phyloP scores from a whole-genome alignment of 2,113 vertebrate genomes.

The Silurus glanis region DNA sequence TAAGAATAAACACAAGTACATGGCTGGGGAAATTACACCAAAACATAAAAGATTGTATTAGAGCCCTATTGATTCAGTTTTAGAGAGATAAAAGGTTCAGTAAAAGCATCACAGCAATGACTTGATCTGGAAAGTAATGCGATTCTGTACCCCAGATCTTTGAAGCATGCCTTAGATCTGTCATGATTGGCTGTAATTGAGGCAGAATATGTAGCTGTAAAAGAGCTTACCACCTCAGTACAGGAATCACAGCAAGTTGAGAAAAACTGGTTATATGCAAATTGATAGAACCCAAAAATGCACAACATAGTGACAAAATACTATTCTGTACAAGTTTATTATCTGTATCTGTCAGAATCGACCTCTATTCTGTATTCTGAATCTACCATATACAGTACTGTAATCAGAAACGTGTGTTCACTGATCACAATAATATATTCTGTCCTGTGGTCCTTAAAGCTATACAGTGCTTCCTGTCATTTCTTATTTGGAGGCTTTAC shows the following conservation, averaged over 20 bases:
- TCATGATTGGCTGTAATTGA: not conserved
- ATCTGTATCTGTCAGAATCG: not conserved
- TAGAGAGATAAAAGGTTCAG: not conserved
- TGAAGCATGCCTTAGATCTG: slow-evolving; percentile 12
- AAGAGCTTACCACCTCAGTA: not conserved
- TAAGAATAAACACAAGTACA: not conserved
- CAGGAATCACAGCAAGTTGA: not conserved
- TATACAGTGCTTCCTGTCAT: not conserved
- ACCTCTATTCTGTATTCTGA: not conserved
- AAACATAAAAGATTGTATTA: no score
- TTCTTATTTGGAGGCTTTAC: not conserved
- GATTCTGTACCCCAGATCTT: not conserved
- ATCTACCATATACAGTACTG: not conserved
- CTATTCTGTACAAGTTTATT: not conserved
- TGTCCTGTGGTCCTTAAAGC: not conserved
- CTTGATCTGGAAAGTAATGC: not conserved
- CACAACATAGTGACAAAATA: not conserved
- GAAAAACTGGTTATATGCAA: not conserved
- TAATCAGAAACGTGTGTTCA: not conserved
- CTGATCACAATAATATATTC: not conserved
- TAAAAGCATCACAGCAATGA: not conserved
- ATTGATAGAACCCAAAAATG: not conserved
- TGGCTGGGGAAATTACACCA: not conserved
- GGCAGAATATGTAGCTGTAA: not conserved
- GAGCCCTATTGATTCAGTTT: not conserved